Evolutionary conservation across 1,140 invertebrate genomes (phyloP), one percentile per base, ranked within the genome.

Genomic region (Geopemphigus sp.): DNA sequence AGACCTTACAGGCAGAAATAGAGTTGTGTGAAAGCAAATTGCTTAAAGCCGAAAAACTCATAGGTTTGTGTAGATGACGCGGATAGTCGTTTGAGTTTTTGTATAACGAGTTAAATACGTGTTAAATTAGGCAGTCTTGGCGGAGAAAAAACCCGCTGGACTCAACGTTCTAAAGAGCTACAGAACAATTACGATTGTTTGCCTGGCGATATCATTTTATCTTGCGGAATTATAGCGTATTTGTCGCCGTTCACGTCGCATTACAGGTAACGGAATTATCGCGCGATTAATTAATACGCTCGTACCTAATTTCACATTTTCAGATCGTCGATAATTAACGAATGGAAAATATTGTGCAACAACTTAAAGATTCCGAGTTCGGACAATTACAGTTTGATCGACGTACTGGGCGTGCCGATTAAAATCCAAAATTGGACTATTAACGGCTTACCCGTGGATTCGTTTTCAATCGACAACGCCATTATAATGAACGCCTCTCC

Each of bases 381-480:
- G 5, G 85, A 88, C 1, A 86, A 88, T 15, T 97, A 91, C 84
- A 90, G 89, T 24, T 90, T 97, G 73, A 89, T 89, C 63, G 88
- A 88, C 56, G 90, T 92, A 29, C 87, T 97, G 53, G 95, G 95
- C 1, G 90, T 92, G 53, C 93, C 95, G 80, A 92, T 97, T n/a
- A 90, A 91, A 85, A 93, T 94, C 81, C 91, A 94, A 85, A 90
- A 92, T 80, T 97, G 95, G 95, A 94, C 94, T 83, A 92, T 97
- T 78, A 89, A 90, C 81, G 94, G 94, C 1, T 87, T 97, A 81
- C 95, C 95, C 0, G 89, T 91, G 82, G 95, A 97, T 85, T 89
- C 89, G 22, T 96, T 97, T 86, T 97, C 95, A 10, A 92, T 92
- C 50, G 95, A 97, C 84, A 98, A 97, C 87, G 95, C 90, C 81